These are phyloP conservation scores for Coreoperca whiteheadi DNA, from an alignment of 2,113 vertebrate species.

Conservation along the genomic window DNA sequence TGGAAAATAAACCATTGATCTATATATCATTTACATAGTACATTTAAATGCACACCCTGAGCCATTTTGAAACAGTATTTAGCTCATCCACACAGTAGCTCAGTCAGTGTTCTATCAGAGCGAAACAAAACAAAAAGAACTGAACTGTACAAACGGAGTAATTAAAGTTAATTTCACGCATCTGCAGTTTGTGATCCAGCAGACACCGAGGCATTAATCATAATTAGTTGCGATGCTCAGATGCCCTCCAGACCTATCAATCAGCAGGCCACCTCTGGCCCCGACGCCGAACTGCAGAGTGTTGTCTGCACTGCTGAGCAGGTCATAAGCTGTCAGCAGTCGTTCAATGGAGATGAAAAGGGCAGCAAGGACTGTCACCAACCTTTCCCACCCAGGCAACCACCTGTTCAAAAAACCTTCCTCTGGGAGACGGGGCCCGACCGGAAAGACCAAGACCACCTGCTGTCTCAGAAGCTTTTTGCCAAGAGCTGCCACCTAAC, in stretches of 20 bases:
- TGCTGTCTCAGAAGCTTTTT: conserved; percentile 18
- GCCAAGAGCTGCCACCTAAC: conserved; percentile 28
- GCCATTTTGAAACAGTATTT: conserved; percentile 34
- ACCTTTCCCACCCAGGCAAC: conserved; percentile 41
- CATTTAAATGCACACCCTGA: conserved; percentile 50
- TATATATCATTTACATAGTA: conserved; percentile 6
- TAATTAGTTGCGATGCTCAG: conserved; percentile 75
- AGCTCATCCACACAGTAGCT: conserved; percentile 46
- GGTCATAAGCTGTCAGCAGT: conserved; percentile 42
- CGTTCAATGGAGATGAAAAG: conserved; percentile 9
- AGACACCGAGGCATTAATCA: conserved; percentile 77
- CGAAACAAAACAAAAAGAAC: conserved; percentile 73
- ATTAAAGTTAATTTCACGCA: conserved; percentile 84
- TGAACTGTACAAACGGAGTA: conserved; percentile 68
- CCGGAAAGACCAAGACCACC: conserved; percentile 35
- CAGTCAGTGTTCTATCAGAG: conserved; percentile 55
- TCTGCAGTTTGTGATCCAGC: conserved; percentile 76
- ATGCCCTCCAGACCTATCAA: conserved; percentile 74
- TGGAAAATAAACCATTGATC: neutral
- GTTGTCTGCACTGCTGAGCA: conserved; percentile 28
- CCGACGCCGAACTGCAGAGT: neutral
- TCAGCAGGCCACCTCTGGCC: conserved; percentile 67
- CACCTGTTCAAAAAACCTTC: conserved; percentile 44
- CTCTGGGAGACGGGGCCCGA: conserved; percentile 30
- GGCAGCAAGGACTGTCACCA: conserved; percentile 28